Conservation (phyloP, 2,888 invertebrate species). For the Magallana nippona region DNA sequence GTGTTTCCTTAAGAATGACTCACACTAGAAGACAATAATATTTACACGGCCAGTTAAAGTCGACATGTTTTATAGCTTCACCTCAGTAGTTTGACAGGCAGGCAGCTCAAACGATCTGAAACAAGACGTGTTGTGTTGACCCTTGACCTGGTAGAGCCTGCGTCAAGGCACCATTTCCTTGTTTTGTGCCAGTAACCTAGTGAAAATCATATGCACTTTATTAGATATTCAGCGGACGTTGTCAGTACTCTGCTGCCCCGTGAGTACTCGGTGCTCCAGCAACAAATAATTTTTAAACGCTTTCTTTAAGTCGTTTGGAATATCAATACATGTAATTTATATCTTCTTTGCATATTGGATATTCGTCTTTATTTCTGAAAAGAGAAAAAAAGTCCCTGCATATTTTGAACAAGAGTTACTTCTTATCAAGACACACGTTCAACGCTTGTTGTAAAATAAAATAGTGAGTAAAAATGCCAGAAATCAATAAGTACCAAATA, state of each 20-base stretch:
- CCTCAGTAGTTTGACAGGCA: background rate
- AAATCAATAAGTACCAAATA: too few species aligned
- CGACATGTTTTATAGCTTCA: conserved; percentile 14
- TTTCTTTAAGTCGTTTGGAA: too few species aligned
- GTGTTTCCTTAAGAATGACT: conserved; percentile 14
- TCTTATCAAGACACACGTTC: too few species aligned
- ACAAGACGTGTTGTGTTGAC: conserved; percentile 29
- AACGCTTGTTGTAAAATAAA: too few species aligned
- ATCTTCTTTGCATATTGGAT: too few species aligned
- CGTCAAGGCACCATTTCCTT: conserved; percentile 25
- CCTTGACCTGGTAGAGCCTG: conserved; percentile 2
- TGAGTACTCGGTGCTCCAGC: background rate
- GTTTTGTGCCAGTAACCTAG: conserved; percentile 24
- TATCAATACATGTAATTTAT: too few species aligned
- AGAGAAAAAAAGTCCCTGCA: too few species aligned
- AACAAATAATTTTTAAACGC: too few species aligned
- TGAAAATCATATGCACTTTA: conserved; percentile 13
- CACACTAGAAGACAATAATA: conserved; percentile 27
- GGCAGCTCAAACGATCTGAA: conserved; percentile 11
- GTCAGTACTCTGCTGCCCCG: background rate
- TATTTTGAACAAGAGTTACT: too few species aligned
- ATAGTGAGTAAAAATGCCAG: too few species aligned
- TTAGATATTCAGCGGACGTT: conserved; percentile 16
- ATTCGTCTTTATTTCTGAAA: too few species aligned
- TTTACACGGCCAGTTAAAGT: conserved; percentile 18